These are phyloP conservation scores for Furcifer pardalis DNA, from an alignment of 2,797 vertebrate species.

Conservation along the genomic window DNA sequence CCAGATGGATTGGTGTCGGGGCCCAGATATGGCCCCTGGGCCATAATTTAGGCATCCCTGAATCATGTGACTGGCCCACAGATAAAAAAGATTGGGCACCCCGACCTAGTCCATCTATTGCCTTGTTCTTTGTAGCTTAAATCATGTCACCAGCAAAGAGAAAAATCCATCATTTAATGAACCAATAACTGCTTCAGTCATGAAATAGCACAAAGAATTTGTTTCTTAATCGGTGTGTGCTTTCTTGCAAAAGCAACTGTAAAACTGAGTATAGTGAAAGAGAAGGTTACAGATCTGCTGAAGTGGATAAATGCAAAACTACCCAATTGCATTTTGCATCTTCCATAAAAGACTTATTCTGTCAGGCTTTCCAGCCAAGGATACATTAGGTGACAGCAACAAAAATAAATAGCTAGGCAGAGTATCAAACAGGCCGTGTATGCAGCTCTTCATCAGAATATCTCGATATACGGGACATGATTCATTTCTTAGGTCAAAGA, in stretches of 20 bases:
- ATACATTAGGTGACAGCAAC: slow-evolving; percentile 34
- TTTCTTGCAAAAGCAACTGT: background rate
- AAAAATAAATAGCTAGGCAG: slow-evolving; percentile 52
- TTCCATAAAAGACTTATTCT: slow-evolving; percentile 7
- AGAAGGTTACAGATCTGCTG: background rate
- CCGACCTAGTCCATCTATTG: background rate
- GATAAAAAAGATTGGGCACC: too few relatives aligned
- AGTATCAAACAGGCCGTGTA: slow-evolving; percentile 27
- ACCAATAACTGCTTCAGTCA: slow-evolving; percentile 39
- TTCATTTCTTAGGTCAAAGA: slow-evolving; percentile 49
- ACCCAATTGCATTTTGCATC: slow-evolving; percentile 1
- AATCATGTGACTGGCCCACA: too few relatives aligned
- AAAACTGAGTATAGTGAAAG: background rate
- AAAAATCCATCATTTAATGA: slow-evolving; percentile 35
- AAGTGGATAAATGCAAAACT: slow-evolving; percentile 9
- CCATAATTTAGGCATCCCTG: too few relatives aligned
- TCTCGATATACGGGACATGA: slow-evolving; percentile 33
- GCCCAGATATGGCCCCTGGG: too few relatives aligned
- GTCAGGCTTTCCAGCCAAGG: slow-evolving; percentile 33
- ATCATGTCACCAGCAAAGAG: background rate
- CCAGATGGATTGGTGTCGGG: too few relatives aligned
- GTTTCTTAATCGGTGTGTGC: background rate
- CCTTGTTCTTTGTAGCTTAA: background rate
- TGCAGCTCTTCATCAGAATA: slow-evolving; percentile 50
- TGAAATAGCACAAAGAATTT: slow-evolving; percentile 3